Percentiles rank a stretch among this genome's conserved stretches.
phyloP scores from a whole-genome alignment of 2,113 vertebrate genomes.

The Ochotona curzoniae region DNA sequence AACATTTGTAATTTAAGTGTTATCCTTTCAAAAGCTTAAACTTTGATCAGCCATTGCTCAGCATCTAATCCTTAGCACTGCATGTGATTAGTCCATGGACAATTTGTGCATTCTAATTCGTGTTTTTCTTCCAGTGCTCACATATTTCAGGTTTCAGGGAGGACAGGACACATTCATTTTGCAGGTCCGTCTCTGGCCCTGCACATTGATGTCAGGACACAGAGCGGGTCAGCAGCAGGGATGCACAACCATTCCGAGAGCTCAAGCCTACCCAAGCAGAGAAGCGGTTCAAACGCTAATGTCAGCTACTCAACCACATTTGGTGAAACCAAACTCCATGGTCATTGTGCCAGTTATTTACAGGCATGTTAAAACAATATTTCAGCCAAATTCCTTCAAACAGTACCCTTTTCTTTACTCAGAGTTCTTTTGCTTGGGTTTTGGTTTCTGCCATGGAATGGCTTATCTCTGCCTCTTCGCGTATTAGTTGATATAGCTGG shows the following conservation, averaged over 20 bases:
- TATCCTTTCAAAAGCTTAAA: neutral
- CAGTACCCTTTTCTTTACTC: neutral
- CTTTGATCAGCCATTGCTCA: neutral
- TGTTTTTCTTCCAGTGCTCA: constrained; percentile 39
- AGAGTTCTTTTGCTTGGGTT: neutral
- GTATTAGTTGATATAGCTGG: neutral
- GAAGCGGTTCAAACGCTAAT: neutral
- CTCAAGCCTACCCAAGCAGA: neutral
- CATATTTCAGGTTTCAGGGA: neutral
- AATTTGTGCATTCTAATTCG: neutral
- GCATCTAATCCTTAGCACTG: neutral
- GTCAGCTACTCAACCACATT: neutral
- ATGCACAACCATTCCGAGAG: neutral
- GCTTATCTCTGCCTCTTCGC: neutral
- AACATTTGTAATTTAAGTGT: neutral
- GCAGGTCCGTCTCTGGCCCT: neutral
- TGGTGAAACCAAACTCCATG: neutral
- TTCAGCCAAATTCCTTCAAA: neutral
- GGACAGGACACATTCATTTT: neutral
- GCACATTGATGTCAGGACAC: neutral
- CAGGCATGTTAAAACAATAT: neutral
- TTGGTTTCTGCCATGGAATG: neutral
- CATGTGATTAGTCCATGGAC: neutral
- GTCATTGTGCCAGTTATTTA: neutral
- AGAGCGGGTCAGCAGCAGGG: neutral